Evolutionary conservation across 2,797 vertebrate genomes (phyloP), one percentile per base, ranked within the genome.

Genomic region (Epinephelus coioides): DNA sequence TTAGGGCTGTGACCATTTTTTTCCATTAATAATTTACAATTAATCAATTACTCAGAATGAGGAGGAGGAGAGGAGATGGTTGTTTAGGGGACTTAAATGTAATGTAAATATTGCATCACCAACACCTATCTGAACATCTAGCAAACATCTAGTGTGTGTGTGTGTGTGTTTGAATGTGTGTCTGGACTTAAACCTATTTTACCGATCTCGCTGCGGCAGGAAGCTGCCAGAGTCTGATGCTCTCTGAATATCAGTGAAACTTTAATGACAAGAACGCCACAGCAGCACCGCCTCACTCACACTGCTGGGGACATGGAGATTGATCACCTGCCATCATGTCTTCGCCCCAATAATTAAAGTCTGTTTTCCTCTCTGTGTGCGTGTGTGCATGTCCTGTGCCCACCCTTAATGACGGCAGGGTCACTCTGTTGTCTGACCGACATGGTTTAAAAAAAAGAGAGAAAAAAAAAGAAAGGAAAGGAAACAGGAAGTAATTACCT

Each of bases 401-500:
- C 73, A 78, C 87, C 86, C 88, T 91, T 95, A 95, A 95, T 92
- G 93, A 87, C 81, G 73, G 66, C 73, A 92, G 71, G 80, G 85
- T 83, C 83, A 57, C 27, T 84, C 49, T 79, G 83, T 72, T 73
- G 61, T 90, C 57, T 84, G 85, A 83, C 91, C 91, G 88, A 91
- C 89, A 81, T 83, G n/a, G 85, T 92, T 87, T 89, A 3, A 19
- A 11, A 21, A 57, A 73, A 34, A 25, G 11, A 5, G 56, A 19
- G 3, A 49, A 61, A 19, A 3, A 3, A 49, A 61, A 40, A 38
- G 3, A 34, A 64, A 44, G 7, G 44, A 72, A 67, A 50, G 64
- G 78, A 87, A 86, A 89, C 15, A 90, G 95, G 93, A 95, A 96
- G 95, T 95, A 97, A 97, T 96, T 96, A 96, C 90, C 94, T 94